phyloP scores from a whole-genome alignment of 2,888 invertebrate genomes.

The Scaptomyza caliginosa region DNA sequence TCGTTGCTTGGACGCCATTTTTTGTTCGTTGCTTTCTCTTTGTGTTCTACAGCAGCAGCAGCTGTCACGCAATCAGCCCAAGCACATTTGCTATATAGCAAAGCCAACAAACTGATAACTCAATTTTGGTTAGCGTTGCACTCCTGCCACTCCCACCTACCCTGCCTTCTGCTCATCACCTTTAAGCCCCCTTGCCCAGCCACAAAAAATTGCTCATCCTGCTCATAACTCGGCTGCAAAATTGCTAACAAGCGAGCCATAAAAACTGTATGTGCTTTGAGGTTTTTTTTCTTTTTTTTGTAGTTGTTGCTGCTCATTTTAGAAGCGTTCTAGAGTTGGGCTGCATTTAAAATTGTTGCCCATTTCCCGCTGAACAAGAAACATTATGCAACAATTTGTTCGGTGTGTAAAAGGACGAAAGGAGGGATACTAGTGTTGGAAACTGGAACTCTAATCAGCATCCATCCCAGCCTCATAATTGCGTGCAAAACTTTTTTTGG shows the following conservation, averaged over 20 bases:
- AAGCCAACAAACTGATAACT: constrained; percentile 82
- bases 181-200: neutral
- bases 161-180: neutral
- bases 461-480: constrained; percentile 56
- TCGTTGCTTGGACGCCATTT: constrained; percentile 49
- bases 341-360: constrained; percentile 63
- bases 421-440: neutral
- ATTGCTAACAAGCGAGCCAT: constrained; percentile 73
- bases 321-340: neutral
- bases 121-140: constrained; percentile 76
- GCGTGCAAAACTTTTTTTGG: constrained; percentile 61
- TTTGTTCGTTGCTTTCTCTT: constrained; percentile 8
- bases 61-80: constrained; percentile 74
- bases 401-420: neutral
- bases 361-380: constrained; percentile 27
- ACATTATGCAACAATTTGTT: constrained; percentile 48
- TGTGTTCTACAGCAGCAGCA: constrained; percentile 27
- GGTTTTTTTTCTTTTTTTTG: neutral
- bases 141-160: constrained; percentile 9
- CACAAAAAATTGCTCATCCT: constrained; percentile 28
- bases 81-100: constrained; percentile 59
- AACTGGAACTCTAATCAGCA: constrained; percentile 49
- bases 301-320: neutral
- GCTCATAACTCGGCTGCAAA: constrained; percentile 65
- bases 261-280: constrained; percentile 49